Base-by-base conservation (phyloP, 92 coral and sea anemone genomes). In the Meandrina meandrites region DNA sequence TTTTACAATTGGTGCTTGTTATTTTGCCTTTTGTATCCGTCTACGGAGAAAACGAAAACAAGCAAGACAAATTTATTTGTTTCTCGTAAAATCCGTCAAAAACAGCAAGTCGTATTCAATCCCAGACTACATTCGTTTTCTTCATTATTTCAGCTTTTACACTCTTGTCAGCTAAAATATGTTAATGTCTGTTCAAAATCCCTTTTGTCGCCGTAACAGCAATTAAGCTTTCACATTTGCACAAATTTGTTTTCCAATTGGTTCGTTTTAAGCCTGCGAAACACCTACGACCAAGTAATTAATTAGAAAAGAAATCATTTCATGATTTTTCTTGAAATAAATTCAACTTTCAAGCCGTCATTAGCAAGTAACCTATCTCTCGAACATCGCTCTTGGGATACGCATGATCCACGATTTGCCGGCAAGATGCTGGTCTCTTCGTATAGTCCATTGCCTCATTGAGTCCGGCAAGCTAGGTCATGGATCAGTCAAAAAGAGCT, bases 251-350 rank as follows among this genome's bases (percentile, higher is more conserved):
- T 22, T 47, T 73, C 73, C 37, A 28, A 73, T 84, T 84, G 87
- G 87, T 54, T 75, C 56, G 27, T 60, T 48, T 48, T 69, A 11
- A 68, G 73, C 75, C 34, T 47, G 37, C 13, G 12, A 81, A 48
- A 68, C 66, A 45, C 76, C 62, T 81, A 17, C 12, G 77, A 24
- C 36, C 15, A 32, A 57, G 36, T 27, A 73, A 84, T 53, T 54
- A 50, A 73, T 56, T 72, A 36, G 28, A 34, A 36, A 37, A 82
- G 42, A 73, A 36, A 27, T 73, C 87, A 72, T 36, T 84, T 74
- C 17, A 56, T 14, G 57, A 54, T 18, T 54, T 34, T 53, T 71
- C n/a, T 81, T 24, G 45, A 35, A 70, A 83, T 66, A 48, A 51
- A 71, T 48, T 51, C 50, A 47, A 50, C 50, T 83, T 32, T 31